Base-by-base conservation (phyloP, 2,113 vertebrate species). In the Lepus europaeus region DNA sequence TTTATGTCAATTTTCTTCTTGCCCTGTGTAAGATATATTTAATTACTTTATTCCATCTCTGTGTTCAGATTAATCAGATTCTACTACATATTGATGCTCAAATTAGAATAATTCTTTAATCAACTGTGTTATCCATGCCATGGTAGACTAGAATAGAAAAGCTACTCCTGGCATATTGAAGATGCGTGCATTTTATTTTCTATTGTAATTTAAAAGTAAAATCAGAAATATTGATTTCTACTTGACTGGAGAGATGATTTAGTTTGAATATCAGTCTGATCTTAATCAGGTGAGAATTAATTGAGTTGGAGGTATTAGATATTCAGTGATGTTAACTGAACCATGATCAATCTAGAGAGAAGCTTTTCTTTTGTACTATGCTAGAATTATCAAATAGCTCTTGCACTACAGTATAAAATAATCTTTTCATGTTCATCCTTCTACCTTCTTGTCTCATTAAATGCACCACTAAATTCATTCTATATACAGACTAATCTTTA, bases 161-260 rank as follows among this genome's bases (percentile, higher is more conserved):
- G 97, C 98, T 97, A 97, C 95, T 97, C 92, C 79, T 89, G 96
- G 98, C 96, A 97, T 98, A 97, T 96, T 97, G 98, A 98, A 95
- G 92, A 98, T 95, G 97, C 95, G 78, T 97, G 93, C 97, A 97
- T 98, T 98, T 98, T 97, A 98, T 98, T 98, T 98, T 97, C 98
- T 99, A 97, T 98, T 98, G 98, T 98, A 99, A 99, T 99, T 99
- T 99, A 99, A 99, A 99, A 99, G 99, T 99, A 99, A 99, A 98
- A 99, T 99, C 98, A 98, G 98, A 98, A 98, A 98, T 98, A 99
- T 98, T 98, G 98, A 98, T 99, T 99, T 99, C 99, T 99, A 99
- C 99, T 99, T 98, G 98, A 99, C 99, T 99, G 98, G 99, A 99
- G 98, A 98, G 98, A 97, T 98, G 98, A 99, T 99, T 99, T 99